A percentile compares a stretch with the other conserved stretches of the same genome.
Evolutionary conservation across 1,140 invertebrate genomes (phyloP).

Genomic region (Nylanderia fulva): DNA sequence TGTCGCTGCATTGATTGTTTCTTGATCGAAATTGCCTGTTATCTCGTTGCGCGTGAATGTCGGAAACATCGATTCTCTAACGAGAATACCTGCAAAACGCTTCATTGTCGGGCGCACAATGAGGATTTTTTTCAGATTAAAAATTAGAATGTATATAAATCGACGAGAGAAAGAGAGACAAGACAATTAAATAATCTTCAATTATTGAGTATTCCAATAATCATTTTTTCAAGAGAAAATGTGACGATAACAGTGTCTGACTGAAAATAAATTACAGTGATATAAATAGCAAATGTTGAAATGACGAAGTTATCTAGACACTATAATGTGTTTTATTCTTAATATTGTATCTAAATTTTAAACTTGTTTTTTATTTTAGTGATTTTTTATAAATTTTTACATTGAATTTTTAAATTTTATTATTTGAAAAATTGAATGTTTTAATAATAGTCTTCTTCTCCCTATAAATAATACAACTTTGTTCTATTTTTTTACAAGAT

Average conservation of each 20-base stretch:
- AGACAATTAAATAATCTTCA: conserved; percentile 14
- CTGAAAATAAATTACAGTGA: neutral
- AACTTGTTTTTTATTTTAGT: neutral
- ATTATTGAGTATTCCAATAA: neutral
- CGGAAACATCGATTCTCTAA: conserved; percentile 23
- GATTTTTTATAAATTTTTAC: too few species aligned
- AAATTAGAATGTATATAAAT: neutral
- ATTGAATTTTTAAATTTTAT: neutral
- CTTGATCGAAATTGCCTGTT: conserved; percentile 29
- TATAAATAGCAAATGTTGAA: neutral
- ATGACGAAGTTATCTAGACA: neutral
- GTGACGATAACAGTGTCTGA: neutral
- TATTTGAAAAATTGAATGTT: neutral
- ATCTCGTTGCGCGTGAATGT: conserved; percentile 1
- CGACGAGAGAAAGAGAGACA: neutral
- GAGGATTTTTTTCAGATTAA: conserved; percentile 6
- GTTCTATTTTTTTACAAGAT: neutral
- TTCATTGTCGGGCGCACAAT: conserved; percentile 35
- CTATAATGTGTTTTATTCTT: neutral
- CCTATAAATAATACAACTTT: neutral
- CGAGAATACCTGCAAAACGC: conserved; percentile 26
- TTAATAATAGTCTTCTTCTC: neutral
- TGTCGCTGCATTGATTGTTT: conserved; percentile 25
- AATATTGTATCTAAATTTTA: neutral
- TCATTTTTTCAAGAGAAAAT: neutral